Conservation (phyloP, 2,888 invertebrate genomes). For the Monochamus alternatus region DNA sequence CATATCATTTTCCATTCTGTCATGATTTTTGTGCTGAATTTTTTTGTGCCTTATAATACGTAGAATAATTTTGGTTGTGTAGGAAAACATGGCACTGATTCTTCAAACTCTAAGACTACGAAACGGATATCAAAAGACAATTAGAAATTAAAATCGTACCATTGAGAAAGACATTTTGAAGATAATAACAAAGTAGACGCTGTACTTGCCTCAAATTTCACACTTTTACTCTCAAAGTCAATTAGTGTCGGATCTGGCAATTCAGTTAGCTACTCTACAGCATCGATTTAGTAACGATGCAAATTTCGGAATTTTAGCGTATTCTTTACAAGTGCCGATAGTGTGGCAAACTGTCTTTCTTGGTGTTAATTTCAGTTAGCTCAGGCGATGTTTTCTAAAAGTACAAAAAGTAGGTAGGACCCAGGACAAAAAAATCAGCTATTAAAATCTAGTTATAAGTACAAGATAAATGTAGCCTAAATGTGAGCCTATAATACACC, state of each 20-base stretch:
- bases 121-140: neutral
- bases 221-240: neutral
- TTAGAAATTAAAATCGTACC: neutral
- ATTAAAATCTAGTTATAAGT: slow-evolving; percentile 23
- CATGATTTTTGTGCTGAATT: slow-evolving; percentile 34
- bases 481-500: slow-evolving; percentile 51
- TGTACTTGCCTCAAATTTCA: slow-evolving; percentile 4
- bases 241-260: neutral
- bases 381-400: slow-evolving; percentile 23
- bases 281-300: too few relatives aligned
- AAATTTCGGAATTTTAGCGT: neutral
- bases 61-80: slow-evolving; percentile 18
- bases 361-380: slow-evolving; percentile 9
- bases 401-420: slow-evolving; percentile 26
- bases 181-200: neutral
- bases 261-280: neutral
- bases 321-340: neutral
- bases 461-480: slow-evolving; percentile 51
- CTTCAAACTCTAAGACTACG: slow-evolving; percentile 1
- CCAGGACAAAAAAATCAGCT: slow-evolving; percentile 35
- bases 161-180: neutral
- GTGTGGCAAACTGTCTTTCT: neutral
- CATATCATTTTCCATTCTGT: slow-evolving; percentile 46
- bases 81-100: slow-evolving; percentile 26
- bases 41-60: slow-evolving; percentile 52